A percentile compares a stretch with the other conserved stretches of the same genome.
Conservation (phyloP, 2,113 vertebrate species). For the Tylochromis polylepis region DNA sequence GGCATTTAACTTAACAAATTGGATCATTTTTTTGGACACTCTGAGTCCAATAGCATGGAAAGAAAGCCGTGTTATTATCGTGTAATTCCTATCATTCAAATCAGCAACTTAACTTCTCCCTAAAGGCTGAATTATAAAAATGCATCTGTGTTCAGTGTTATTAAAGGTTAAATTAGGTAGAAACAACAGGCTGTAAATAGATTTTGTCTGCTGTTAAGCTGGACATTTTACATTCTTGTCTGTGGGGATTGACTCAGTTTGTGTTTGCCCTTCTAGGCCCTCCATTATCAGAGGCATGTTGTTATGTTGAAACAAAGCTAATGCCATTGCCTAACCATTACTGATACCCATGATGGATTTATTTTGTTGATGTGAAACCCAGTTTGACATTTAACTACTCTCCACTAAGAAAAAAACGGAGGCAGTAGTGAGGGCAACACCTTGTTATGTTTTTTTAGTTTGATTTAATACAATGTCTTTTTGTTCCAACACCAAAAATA, state of each 20-base stretch:
- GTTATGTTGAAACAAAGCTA: background rate
- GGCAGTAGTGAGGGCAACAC: background rate
- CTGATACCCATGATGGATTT: background rate
- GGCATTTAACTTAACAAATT: background rate
- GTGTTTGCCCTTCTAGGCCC: background rate
- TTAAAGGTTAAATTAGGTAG: background rate
- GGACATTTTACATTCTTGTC: background rate
- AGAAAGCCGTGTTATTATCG: background rate
- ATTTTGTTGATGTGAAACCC: background rate
- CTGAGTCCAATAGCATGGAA: background rate
- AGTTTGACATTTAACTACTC: background rate
- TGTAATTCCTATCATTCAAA: background rate
- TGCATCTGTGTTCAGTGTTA: background rate
- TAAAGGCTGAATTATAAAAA: background rate
- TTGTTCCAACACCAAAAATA: background rate
- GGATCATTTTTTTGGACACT: background rate
- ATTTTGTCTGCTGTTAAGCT: background rate
- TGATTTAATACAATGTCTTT: background rate
- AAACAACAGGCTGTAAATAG: background rate
- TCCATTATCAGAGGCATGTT: background rate
- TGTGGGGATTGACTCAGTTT: background rate
- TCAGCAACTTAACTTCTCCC: background rate
- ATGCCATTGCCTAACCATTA: background rate
- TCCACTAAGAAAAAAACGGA: background rate
- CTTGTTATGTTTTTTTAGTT: background rate